Base-by-base conservation (phyloP, 1,140 invertebrate species). In the Sycobia sp. region DNA sequence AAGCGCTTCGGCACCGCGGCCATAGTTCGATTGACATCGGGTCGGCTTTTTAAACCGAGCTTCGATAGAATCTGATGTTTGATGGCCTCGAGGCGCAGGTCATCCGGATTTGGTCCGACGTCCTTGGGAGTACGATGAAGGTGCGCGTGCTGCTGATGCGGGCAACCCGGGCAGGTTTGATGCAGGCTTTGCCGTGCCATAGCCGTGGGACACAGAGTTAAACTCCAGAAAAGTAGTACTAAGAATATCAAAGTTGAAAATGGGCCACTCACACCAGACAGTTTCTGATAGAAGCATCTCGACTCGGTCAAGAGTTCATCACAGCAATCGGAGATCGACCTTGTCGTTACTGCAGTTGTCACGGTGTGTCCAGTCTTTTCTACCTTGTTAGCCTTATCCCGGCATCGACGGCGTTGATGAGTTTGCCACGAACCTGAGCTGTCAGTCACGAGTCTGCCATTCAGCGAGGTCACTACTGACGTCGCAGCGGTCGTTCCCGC, bases 41-140 rank as follows among this genome's bases (percentile, higher is more conserved):
- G 90, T 59, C 87, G 86, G 10, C 78, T 76, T 39, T 83, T 84
- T 16, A 92, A 80, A 5, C 90, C 90, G 57, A 92, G 82, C 75
- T 91, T 92, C 8, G 85, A 85, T 13, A 92, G 77, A 64, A 92
- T 91, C 76, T 91, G 90, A 46, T 86, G 84, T 72, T 91, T 91
- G 68, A 92, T 91, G 2, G 89, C 88, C 71, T 91, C 90, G 27
- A 92, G 77, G 47, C 90, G 82, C 22, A 89, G 75, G 20, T 83
- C 81, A 66, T 90, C 88, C 47, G 63, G 80, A 66, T 62, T 82
- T 27, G 75, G 76, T 4, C 66, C 65, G 2, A 66, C 50, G 14
- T 73, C 71, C 29, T 74, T 75, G 23, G 23, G 5, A 43, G 13
- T 43, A 39, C 73, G 71, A 34, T 76, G 73, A 13, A 73, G 65